Conservation (phyloP, 2,888 invertebrate genomes). For the Anthophora plumipes region DNA sequence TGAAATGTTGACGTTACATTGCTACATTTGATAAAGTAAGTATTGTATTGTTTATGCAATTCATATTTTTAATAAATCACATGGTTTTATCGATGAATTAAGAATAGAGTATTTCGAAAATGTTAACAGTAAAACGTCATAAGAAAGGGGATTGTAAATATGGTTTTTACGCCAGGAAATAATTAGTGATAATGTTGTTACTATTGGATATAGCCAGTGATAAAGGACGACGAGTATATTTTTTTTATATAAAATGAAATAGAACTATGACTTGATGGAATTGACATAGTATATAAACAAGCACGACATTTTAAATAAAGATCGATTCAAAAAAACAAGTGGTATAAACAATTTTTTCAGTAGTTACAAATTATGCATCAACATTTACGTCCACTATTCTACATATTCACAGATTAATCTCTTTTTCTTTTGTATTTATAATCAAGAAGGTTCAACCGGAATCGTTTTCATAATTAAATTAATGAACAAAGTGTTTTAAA, state of each 20-base stretch:
- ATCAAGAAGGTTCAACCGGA: neutral
- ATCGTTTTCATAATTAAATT: neutral
- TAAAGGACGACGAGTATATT: too few species aligned
- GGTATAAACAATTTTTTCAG: too few species aligned
- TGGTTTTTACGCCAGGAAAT: too few species aligned
- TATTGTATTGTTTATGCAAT: neutral
- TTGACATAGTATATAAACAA: too few species aligned
- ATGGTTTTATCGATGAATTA: neutral
- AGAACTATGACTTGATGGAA: too few species aligned
- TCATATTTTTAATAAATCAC: neutral
- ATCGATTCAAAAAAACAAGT: too few species aligned
- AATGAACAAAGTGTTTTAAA: neutral
- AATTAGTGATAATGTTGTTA: too few species aligned
- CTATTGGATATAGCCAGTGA: too few species aligned
- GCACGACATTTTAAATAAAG: too few species aligned
- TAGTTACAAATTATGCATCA: too few species aligned
- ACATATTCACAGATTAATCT: neutral
- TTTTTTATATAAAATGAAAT: too few species aligned
- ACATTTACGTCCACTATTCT: too few species aligned
- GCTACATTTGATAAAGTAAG: neutral
- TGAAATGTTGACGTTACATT: neutral
- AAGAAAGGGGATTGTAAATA: neutral
- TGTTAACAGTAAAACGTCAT: neutral
- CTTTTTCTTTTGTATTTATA: neutral
- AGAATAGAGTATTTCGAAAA: neutral